Evolutionary conservation across 1,140 invertebrate species (phyloP).

Genomic region (Papilio dardanus): DNA sequence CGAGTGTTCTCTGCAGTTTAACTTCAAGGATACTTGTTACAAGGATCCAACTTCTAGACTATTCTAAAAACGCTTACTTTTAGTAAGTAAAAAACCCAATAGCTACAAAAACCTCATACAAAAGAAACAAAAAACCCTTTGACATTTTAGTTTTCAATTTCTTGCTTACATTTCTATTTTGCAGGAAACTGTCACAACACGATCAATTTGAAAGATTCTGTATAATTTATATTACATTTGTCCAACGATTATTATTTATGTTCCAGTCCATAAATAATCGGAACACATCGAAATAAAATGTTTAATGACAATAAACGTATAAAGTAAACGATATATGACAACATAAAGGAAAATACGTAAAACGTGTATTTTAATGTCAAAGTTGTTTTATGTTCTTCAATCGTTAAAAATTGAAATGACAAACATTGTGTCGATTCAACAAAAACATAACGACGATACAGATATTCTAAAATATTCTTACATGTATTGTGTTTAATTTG

Average conservation of each 20-base stretch:
- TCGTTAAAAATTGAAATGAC: slow-evolving; percentile 15
- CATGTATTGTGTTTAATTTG: too few relatives aligned
- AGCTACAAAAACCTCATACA: too few relatives aligned
- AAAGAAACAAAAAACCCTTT: too few relatives aligned
- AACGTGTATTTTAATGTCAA: slow-evolving; percentile 2
- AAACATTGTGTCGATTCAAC: neutral
- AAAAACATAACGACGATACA: neutral
- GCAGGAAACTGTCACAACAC: neutral
- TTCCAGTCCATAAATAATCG: neutral
- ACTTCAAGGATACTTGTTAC: neutral
- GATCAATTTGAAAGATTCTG: neutral
- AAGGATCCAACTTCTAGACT: neutral
- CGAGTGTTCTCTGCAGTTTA: neutral
- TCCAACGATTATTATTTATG: slow-evolving; percentile 8
- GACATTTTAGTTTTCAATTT: neutral
- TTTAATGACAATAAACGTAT: slow-evolving; percentile 17
- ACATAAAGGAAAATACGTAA: slow-evolving; percentile 19
- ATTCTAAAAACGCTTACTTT: neutral
- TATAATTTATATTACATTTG: neutral
- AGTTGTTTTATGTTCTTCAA: slow-evolving; percentile 5
- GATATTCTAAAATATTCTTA: neutral
- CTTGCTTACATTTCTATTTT: neutral
- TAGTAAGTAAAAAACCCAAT: neutral
- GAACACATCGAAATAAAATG: neutral
- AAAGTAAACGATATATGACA: neutral